Evolutionary conservation across 1,140 invertebrate genomes (phyloP).

Genomic region (Asbolus verrucosus): DNA sequence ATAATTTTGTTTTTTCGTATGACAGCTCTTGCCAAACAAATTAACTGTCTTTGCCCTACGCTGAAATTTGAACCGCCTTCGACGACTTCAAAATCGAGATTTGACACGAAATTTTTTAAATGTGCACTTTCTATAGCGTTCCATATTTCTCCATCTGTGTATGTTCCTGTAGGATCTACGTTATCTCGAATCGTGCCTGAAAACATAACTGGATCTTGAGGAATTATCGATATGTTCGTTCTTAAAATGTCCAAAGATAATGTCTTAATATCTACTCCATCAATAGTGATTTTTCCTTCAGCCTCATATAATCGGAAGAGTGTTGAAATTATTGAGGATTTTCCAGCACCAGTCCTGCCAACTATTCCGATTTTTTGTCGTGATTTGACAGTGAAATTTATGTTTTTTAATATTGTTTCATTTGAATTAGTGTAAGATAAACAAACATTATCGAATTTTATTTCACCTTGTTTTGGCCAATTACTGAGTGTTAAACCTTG

Average conservation of each 20-base stretch:
- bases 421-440: conserved; percentile 74
- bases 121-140: conserved; percentile 83
- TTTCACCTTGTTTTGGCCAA: conserved; percentile 79
- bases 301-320: conserved; percentile 74
- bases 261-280: conserved; percentile 70
- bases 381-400: conserved; percentile 74
- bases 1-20: conserved; percentile 69
- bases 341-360: conserved; percentile 86
- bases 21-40: conserved; percentile 72
- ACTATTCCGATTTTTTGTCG: conserved; percentile 81
- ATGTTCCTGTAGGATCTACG: conserved; percentile 84
- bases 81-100: conserved; percentile 68
- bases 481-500: conserved; percentile 59
- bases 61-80: conserved; percentile 71
- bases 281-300: conserved; percentile 71
- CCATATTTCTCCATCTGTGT: conserved; percentile 83
- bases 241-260: conserved; percentile 80
- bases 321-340: conserved; percentile 81
- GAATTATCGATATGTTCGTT: conserved; percentile 85
- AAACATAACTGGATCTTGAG: conserved; percentile 91
- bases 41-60: conserved; percentile 68
- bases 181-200: conserved; percentile 85
- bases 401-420: conserved; percentile 77
- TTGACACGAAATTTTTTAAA: conserved; percentile 74
- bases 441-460: conserved; percentile 76